Base-by-base conservation (phyloP, 2,888 invertebrate species). In the Corbicula japonica region DNA sequence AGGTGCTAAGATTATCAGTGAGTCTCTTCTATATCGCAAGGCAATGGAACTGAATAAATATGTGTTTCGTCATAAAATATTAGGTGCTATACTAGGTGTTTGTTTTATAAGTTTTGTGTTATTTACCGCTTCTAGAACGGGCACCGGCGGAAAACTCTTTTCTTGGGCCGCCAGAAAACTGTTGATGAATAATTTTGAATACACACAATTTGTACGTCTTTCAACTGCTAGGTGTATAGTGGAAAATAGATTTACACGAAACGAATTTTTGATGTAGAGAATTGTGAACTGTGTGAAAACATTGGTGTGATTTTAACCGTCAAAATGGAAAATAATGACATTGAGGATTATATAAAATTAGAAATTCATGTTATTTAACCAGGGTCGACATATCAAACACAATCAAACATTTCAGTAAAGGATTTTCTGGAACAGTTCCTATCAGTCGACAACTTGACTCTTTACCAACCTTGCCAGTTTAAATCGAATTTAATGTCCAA, bases 381-480 rank as follows among this genome's bases (percentile, higher is more conserved):
- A 23, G 23, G 30, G 18, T 21, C 35, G 2, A 5, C 21, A 5
- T 15, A n/a, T n/a, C n/a, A n/a, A n/a, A n/a, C n/a, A n/a, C n/a
- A n/a, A n/a, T n/a, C n/a, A n/a, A n/a, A 30, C 10, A 56, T 28
- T 2, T 41, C 18, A 26, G 23, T 76, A 10, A 10, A 21, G 6
- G 48, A 35, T 10, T 70, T 76, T 44, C 60, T 63, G 3, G 8
- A 50, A 18, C 21, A 21, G n/a, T 76, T 70, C 60, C 69, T 76
- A 1, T 48, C 65, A 3, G 35, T 58, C 6, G 54, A 66, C 21
- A 48, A 56, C 28, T 38, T 73, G 3, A 23, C 23, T 26, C 5
- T 68, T 3, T 77, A 46, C 32, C 68, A 77, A 32, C 72, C 77
- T n/a, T 77, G 77, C 32, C 65, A 65, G 32, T 77, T 72, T 38